Base-by-base conservation (phyloP, 2,888 invertebrate species). In the Lasius platythorax region DNA sequence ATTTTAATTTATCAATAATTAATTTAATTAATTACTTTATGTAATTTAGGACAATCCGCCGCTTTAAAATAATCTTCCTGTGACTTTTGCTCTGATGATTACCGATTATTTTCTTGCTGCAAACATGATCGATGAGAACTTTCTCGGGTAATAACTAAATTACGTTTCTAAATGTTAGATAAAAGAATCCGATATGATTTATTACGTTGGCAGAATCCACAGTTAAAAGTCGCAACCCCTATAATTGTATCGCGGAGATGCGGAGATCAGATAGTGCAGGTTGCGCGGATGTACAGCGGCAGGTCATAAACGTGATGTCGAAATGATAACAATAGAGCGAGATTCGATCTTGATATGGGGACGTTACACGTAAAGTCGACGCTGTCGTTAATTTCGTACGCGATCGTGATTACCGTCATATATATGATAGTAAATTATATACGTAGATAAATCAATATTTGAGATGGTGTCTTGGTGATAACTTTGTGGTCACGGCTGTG, bases 261-360 rank as follows among this genome's bases (percentile, higher is more conserved):
- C 28, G 8, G 53, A 53, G 84, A 84, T 79, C 82, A 70, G 85
- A 87, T 83, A 85, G 87, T 63, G 33, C 28, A 43, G 82, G 66
- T 87, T n/a, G 50, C 84, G 68, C 53, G 74, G 37, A 61, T 63
- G 53, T 64, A 76, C 61, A 30, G n/a, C 73, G 56, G 5, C 50
- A 66, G 78, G 70, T 87, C 72, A 64, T 73, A 61, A 72, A 87
- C 76, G 87, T 87, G 85, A 87, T 83, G 76, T 37, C 46, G 50
- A 64, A 67, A 63, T 79, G 83, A 72, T 64, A 87, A 87, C 87
- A 87, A 87, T 87, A 73, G 87, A 74, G 78, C 82, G 85, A 87
- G 87, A 81, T 61, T 40, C 67, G 72, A 73, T 83, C 85, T 74
- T 18, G 18, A 37, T 50, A 33, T 50, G 75, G 73, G 66, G 63